Evolutionary conservation across 1,140 invertebrate species (phyloP).

Genomic region (Drosophila hydei): DNA sequence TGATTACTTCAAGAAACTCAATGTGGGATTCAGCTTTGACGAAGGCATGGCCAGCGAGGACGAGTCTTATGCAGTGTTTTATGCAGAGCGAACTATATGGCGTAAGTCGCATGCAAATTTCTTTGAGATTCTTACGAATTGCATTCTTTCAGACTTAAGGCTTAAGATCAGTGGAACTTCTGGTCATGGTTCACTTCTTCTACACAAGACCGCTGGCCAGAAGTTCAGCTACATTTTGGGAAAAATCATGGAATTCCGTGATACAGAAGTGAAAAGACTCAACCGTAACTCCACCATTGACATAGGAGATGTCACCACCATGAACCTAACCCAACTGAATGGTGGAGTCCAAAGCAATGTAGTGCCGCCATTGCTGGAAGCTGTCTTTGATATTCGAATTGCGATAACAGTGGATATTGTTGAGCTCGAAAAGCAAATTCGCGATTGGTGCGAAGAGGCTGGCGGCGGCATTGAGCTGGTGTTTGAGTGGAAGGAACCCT

Average conservation of each 20-base stretch:
- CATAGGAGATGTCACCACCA: slow-evolving; percentile 93
- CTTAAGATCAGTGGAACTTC: slow-evolving; percentile 87
- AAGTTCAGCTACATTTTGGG: slow-evolving; percentile 92
- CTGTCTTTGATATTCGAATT: slow-evolving; percentile 93
- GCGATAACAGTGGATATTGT: slow-evolving; percentile 88
- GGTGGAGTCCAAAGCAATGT: slow-evolving; percentile 97
- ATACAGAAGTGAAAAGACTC: slow-evolving; percentile 87
- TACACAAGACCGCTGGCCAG: slow-evolving; percentile 92
- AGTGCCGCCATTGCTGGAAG: slow-evolving; percentile 91
- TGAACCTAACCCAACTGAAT: slow-evolving; percentile 93
- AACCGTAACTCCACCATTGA: slow-evolving; percentile 86
- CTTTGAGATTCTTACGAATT: neutral
- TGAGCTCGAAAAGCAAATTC: slow-evolving; percentile 89
- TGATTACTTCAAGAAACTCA: slow-evolving; percentile 91
- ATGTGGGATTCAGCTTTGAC: slow-evolving; percentile 95
- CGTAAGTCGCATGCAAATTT: slow-evolving; percentile 81
- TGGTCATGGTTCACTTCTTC: slow-evolving; percentile 94
- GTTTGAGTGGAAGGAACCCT: slow-evolving; percentile 88
- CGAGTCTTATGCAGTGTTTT: slow-evolving; percentile 89
- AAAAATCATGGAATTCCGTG: slow-evolving; percentile 90
- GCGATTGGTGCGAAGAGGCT: slow-evolving; percentile 92
- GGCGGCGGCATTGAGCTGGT: slow-evolving; percentile 90
- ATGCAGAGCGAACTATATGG: slow-evolving; percentile 91
- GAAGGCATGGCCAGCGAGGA: slow-evolving; percentile 90
- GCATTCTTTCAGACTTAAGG: slow-evolving; percentile 45